Conservation (phyloP, 2,888 invertebrate species). For the Dilophus febrilis region DNA sequence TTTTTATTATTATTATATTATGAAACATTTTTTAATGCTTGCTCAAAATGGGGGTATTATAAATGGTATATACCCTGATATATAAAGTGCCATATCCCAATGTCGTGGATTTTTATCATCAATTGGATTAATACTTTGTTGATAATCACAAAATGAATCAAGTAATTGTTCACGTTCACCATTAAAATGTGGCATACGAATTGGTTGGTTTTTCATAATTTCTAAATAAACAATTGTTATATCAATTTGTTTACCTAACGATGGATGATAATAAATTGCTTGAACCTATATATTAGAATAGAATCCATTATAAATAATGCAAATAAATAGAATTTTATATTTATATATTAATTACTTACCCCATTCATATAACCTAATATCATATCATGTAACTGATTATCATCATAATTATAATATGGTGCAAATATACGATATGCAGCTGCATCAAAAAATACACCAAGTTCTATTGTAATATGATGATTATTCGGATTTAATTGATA, state of each 20-base stretch:
- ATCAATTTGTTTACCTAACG: slow-evolving; percentile 46
- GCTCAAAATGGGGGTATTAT: neutral
- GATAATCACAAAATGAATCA: slow-evolving; percentile 60
- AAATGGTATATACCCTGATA: slow-evolving; percentile 41
- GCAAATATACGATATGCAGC: slow-evolving; percentile 53
- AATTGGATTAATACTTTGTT: slow-evolving; percentile 44
- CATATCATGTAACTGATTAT: slow-evolving; percentile 50
- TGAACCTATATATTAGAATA: slow-evolving; percentile 43
- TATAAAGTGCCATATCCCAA: slow-evolving; percentile 64
- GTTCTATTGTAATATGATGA: slow-evolving; percentile 42
- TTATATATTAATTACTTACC: slow-evolving; percentile 30
- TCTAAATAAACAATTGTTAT: slow-evolving; percentile 53
- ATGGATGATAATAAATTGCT: slow-evolving; percentile 61
- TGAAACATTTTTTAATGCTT: too few species aligned
- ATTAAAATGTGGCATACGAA: slow-evolving; percentile 40
- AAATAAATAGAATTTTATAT: slow-evolving; percentile 1
- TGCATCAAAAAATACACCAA: slow-evolving; percentile 59
- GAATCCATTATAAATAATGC: slow-evolving; percentile 13
- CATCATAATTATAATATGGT: slow-evolving; percentile 47
- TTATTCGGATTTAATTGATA: slow-evolving; percentile 11
- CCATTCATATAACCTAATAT: slow-evolving; percentile 63
- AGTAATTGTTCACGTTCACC: slow-evolving; percentile 49
- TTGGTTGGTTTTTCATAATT: slow-evolving; percentile 47
- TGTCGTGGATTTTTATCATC: slow-evolving; percentile 51
- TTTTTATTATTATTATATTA: too few species aligned